A percentile compares a stretch with the other conserved stretches of the same genome.
These are phyloP conservation scores for Hyperoplus lanceolatus DNA, from an alignment of 2,797 vertebrate species.

Conservation along the genomic window DNA sequence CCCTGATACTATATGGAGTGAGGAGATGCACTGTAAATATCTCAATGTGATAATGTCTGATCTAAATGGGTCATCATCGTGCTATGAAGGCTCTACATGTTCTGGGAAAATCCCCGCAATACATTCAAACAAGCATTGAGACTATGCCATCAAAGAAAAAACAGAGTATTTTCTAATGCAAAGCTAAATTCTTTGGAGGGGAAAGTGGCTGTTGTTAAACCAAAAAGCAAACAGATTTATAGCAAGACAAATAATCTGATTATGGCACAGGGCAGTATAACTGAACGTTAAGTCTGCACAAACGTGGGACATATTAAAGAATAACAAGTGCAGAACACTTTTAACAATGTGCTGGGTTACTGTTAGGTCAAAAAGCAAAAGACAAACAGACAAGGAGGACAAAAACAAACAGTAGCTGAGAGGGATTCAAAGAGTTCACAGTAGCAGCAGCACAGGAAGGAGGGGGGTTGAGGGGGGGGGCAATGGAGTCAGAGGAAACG, in stretches of 20 bases:
- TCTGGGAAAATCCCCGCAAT: conserved; percentile 32
- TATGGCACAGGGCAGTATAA: neutral
- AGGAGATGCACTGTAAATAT: conserved; percentile 23
- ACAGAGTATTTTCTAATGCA: neutral
- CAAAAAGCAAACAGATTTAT: conserved; percentile 34
- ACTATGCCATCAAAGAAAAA: neutral
- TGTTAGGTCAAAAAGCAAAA: conserved; percentile 22
- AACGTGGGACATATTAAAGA: conserved; percentile 46
- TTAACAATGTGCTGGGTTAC: conserved; percentile 43
- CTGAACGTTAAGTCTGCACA: conserved; percentile 1
- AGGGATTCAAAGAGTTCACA: conserved; percentile 43
- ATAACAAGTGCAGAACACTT: conserved; percentile 38
- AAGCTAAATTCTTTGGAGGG: conserved; percentile 9
- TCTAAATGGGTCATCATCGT: conserved; percentile 55
- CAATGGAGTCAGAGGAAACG: conserved; percentile 14
- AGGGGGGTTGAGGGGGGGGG: neutral
- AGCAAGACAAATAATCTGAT: conserved; percentile 45
- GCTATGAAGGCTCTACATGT: conserved; percentile 22
- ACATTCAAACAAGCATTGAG: too few relatives aligned
- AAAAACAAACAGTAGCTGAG: conserved; percentile 49
- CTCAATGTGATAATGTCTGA: conserved; percentile 34
- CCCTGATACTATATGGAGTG: neutral
- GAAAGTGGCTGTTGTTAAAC: conserved; percentile 18
- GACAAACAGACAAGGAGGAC: conserved; percentile 27
- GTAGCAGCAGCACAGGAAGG: conserved; percentile 42